phyloP scores from a whole-genome alignment of 2,888 invertebrate genomes.

The Diarsia mendica region DNA sequence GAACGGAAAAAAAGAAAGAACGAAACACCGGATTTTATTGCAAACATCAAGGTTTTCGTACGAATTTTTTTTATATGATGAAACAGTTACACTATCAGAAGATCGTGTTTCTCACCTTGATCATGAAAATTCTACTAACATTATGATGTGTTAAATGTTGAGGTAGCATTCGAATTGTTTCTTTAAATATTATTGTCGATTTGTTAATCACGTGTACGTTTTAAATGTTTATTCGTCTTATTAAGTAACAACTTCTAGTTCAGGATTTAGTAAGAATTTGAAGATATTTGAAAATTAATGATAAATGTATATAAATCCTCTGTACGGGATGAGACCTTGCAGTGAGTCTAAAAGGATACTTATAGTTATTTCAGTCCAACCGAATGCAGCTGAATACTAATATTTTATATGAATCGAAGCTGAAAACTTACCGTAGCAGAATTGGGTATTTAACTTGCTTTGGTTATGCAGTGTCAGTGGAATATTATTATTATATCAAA shows the following conservation, averaged over 20 bases:
- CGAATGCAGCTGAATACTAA: no score
- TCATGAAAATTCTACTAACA: constrained; percentile 25
- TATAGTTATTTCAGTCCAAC: no score
- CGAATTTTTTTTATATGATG: neutral
- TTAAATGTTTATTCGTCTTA: neutral
- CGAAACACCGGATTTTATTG: neutral
- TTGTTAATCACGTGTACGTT: neutral
- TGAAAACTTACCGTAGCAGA: neutral
- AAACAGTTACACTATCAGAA: neutral
- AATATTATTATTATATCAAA: no score
- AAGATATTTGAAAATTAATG: neutral
- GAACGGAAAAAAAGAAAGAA: neutral
- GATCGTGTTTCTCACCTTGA: constrained; percentile 19
- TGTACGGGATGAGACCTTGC: neutral
- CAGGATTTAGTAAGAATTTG: neutral
- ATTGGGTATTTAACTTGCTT: neutral
- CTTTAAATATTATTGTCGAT: constrained; percentile 45
- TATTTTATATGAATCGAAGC: no score
- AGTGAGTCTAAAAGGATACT: neutral
- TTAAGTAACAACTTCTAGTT: neutral
- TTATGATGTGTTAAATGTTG: constrained; percentile 19
- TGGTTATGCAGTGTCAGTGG: neutral
- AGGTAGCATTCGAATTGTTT: constrained; percentile 24
- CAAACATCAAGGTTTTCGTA: neutral
- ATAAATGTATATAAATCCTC: neutral